Evolutionary conservation across 2,113 vertebrate genomes (phyloP).

Genomic region (Uropsilus gracilis): DNA sequence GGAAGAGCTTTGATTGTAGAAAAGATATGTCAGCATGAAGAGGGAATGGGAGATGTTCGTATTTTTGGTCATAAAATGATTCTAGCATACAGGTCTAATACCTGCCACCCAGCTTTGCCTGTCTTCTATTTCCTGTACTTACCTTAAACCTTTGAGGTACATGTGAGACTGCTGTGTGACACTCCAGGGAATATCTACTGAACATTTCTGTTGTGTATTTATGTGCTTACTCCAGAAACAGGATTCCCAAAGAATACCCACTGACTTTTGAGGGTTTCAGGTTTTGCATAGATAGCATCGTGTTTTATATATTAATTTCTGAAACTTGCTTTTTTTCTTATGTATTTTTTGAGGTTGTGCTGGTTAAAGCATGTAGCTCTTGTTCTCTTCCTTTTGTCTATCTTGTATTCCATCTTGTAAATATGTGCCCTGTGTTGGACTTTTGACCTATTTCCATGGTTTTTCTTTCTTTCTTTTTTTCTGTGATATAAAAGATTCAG

Average conservation of each 20-base stretch:
- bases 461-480: neutral
- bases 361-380: neutral
- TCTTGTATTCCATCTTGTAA: neutral
- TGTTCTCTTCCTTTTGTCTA: neutral
- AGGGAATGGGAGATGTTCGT: neutral
- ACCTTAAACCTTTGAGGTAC: neutral
- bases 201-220: neutral
- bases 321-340: neutral
- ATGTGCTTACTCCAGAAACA: neutral
- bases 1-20: neutral
- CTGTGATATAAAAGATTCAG: neutral
- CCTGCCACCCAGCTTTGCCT: neutral
- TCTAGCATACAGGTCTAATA: neutral
- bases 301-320: neutral
- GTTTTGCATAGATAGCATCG: neutral
- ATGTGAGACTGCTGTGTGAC: neutral
- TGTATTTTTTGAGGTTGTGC: neutral
- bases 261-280: neutral
- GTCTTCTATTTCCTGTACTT: neutral
- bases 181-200: neutral
- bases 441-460: too few species aligned
- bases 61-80: neutral
- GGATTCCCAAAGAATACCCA: neutral
- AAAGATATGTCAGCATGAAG: neutral
- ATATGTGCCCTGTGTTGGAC: neutral